Evolutionary conservation across 2,113 vertebrate species (phyloP), one percentile per base, ranked within the genome.

Genomic region (Desmodus rotundus): DNA sequence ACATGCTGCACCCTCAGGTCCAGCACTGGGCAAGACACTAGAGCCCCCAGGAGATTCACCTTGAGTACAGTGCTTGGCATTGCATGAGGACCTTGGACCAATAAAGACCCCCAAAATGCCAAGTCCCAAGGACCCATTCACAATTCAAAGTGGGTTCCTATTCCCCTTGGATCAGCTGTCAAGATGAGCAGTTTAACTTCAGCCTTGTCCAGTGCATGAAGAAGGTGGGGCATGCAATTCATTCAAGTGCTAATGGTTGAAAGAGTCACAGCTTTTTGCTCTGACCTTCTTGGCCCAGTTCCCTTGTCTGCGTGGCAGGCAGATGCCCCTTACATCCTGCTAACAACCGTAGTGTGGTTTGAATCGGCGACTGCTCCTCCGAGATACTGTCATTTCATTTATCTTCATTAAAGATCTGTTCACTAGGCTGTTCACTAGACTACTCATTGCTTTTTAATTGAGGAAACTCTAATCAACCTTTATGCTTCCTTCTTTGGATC

Each of bases 271-370:
- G 3, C 33, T 36, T 92, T 67, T 84, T 93, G 38, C 47, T 33
- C 56, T 92, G 45, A 92, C 22, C 84, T 87, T 94, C 54, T 58
- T 93, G n/a, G 85, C 80, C 38, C 70, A 2, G 12, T 97, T 97
- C 81, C 94, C 84, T 96, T 68, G 74, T 96, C 31, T 94, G 6
- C 0, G 0, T 94, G 87, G 15, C 76, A 91, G 14, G 61, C 56
- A 76, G 94, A 73, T 63, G 83, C 73, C 1, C 4, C 12, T 85
- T 95, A 52, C 78, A 17, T 68, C 80, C 95, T 96, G 94, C 94
- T 81, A 88, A 84, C 28, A 88, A 84, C 28, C 87, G 72, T 92
- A 89, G 54, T 63, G 65, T 91, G 58, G 7, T 70, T 98, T 96
- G 84, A 97, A 94, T 89, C 88, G 52, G 22, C 13, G 41, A 92